phyloP scores from a whole-genome alignment of 2,888 invertebrate species.

The Apantesis nais region DNA sequence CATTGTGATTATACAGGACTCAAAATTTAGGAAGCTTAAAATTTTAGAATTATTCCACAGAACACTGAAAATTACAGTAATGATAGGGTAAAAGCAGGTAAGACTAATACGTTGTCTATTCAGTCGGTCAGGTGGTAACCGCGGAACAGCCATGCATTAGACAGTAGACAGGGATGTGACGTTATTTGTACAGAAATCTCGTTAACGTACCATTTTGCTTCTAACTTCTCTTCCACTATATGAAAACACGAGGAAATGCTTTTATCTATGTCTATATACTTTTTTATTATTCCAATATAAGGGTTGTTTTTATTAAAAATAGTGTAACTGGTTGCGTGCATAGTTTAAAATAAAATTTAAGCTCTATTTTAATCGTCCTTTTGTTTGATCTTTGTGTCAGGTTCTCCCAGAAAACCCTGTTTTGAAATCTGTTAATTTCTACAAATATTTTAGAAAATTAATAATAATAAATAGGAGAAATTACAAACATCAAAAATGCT shows the following conservation, averaged over 20 bases:
- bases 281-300: constrained; percentile 31
- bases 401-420: too few species aligned
- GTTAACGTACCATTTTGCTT: constrained; percentile 62
- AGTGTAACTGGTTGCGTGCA: too few species aligned
- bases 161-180: constrained; percentile 60
- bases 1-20: background rate
- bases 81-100: constrained; percentile 15
- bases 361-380: too few species aligned
- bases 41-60: background rate
- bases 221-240: constrained; percentile 52
- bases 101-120: background rate
- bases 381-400: too few species aligned
- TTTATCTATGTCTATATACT: constrained; percentile 36
- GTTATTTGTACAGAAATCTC: constrained; percentile 68
- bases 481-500: too few species aligned
- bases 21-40: background rate
- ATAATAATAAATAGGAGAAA: too few species aligned
- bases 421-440: too few species aligned
- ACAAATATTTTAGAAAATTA: too few species aligned
- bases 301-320: constrained; percentile 13
- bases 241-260: constrained; percentile 55
- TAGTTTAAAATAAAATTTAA: too few species aligned
- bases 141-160: constrained; percentile 52
- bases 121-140: constrained; percentile 36
- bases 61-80: background rate